Evolutionary conservation across 2,888 invertebrate genomes (phyloP).

Genomic region (Galerucella calmariensis): DNA sequence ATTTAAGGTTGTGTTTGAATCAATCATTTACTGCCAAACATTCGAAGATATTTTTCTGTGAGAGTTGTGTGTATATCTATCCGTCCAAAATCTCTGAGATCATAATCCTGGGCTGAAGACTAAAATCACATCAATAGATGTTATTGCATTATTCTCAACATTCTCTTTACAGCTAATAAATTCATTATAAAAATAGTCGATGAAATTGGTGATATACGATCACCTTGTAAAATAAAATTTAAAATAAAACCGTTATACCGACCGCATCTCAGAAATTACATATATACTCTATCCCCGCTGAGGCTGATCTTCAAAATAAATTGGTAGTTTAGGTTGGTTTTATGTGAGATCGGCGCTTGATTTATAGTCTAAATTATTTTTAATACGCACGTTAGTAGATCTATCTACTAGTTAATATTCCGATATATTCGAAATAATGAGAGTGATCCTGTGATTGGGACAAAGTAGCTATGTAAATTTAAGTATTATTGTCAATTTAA

Average conservation of each 20-base stretch:
- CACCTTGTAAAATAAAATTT: not conserved
- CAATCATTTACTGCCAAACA: no score
- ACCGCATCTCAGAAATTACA: not conserved
- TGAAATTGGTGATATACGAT: not conserved
- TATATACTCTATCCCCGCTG: slow-evolving; percentile 9
- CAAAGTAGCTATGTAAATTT: not conserved
- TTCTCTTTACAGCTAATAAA: not conserved
- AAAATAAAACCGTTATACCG: not conserved
- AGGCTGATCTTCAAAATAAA: slow-evolving; percentile 14
- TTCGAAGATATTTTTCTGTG: no score
- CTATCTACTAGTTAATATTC: not conserved
- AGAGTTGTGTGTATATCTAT: no score
- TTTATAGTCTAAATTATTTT: slow-evolving; percentile 14
- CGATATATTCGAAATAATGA: slow-evolving; percentile 4
- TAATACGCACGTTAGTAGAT: slow-evolving; percentile 13
- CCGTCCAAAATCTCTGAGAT: no score
- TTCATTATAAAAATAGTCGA: not conserved
- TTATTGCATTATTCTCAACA: no score
- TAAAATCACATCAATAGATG: no score
- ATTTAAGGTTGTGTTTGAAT: no score
- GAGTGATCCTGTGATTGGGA: slow-evolving; percentile 3
- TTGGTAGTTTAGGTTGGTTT: slow-evolving; percentile 18
- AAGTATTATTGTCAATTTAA: not conserved
- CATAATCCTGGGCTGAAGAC: no score
- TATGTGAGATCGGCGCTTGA: slow-evolving; percentile 9